Evolutionary conservation across 1,140 invertebrate species (phyloP).

Genomic region (Drosophila sechellia): DNA sequence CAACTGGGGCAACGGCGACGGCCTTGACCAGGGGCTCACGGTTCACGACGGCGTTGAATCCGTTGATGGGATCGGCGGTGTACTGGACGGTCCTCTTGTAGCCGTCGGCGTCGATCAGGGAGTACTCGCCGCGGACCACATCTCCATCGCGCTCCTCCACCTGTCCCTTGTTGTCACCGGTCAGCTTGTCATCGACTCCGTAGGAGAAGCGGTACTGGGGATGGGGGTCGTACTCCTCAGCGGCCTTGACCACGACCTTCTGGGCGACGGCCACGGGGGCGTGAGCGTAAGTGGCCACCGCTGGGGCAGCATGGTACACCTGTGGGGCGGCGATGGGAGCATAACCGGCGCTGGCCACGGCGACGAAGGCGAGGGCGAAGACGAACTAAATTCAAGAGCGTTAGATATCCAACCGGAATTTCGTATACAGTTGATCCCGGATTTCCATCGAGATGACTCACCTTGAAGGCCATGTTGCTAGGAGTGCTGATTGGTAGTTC

Average conservation of each 20-base stretch:
- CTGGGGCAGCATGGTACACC: slow-evolving; percentile 66
- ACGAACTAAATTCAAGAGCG: slow-evolving; percentile 60
- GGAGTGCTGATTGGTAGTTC: slow-evolving; percentile 53
- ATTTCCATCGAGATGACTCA: slow-evolving; percentile 28
- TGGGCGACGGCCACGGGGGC: slow-evolving; percentile 65
- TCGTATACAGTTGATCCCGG: background rate
- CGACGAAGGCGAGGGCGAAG: slow-evolving; percentile 74
- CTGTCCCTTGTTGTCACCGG: slow-evolving; percentile 86
- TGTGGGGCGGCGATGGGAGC: slow-evolving; percentile 50
- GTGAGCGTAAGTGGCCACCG: slow-evolving; percentile 62
- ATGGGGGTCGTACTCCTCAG: slow-evolving; percentile 63
- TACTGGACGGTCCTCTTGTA: slow-evolving; percentile 85
- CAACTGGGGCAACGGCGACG: slow-evolving; percentile 40
- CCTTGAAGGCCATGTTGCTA: slow-evolving; percentile 79
- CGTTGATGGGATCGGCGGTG: slow-evolving; percentile 85
- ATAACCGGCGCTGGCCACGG: slow-evolving; percentile 72
- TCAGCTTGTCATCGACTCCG: slow-evolving; percentile 85
- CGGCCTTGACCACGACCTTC: slow-evolving; percentile 62
- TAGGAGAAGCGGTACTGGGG: slow-evolving; percentile 85
- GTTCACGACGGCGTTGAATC: slow-evolving; percentile 85
- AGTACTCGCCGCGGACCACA: slow-evolving; percentile 85
- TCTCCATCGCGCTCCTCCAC: slow-evolving; percentile 86
- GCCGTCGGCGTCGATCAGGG: slow-evolving; percentile 86
- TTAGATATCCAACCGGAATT: background rate
- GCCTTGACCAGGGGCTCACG: slow-evolving; percentile 78